phyloP scores from a whole-genome alignment of 2,113 vertebrate genomes.

The Rhynchomys soricoides region DNA sequence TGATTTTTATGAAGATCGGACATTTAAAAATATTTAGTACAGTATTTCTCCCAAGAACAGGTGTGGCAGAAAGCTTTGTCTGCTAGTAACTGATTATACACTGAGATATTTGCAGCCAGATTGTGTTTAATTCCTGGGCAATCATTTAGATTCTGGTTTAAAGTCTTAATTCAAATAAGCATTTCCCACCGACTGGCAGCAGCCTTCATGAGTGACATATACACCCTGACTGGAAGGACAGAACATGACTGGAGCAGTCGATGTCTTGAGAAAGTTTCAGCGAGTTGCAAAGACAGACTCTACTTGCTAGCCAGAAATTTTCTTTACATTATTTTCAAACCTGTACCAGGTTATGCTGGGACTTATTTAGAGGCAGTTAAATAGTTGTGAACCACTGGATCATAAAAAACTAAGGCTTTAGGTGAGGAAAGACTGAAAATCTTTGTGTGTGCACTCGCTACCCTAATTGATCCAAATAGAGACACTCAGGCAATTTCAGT shows the following conservation, averaged over 20 bases:
- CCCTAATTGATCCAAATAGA: background rate
- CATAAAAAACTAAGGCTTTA: conserved; percentile 23
- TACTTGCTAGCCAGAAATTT: conserved; percentile 2
- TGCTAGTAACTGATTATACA: conserved; percentile 34
- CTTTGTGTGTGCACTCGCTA: background rate
- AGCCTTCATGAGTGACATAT: background rate
- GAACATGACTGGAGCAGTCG: background rate
- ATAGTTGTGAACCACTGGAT: background rate
- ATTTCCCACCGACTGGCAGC: background rate
- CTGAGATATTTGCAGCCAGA: background rate
- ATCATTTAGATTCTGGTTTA: background rate
- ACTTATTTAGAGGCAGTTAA: conserved; percentile 37
- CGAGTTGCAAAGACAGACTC: background rate
- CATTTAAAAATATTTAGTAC: background rate
- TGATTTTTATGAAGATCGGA: background rate
- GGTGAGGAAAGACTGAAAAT: background rate
- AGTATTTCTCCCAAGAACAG: conserved; percentile 13
- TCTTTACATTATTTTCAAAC: conserved; percentile 49
- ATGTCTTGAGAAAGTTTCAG: background rate
- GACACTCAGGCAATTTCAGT: background rate
- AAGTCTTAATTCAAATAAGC: conserved; percentile 44
- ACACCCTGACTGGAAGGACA: background rate
- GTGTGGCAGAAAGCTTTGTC: background rate
- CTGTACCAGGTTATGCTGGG: background rate
- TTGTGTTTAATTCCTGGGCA: background rate